Conservation (phyloP, 2,888 invertebrate genomes). For the Limnephilus auricula region DNA sequence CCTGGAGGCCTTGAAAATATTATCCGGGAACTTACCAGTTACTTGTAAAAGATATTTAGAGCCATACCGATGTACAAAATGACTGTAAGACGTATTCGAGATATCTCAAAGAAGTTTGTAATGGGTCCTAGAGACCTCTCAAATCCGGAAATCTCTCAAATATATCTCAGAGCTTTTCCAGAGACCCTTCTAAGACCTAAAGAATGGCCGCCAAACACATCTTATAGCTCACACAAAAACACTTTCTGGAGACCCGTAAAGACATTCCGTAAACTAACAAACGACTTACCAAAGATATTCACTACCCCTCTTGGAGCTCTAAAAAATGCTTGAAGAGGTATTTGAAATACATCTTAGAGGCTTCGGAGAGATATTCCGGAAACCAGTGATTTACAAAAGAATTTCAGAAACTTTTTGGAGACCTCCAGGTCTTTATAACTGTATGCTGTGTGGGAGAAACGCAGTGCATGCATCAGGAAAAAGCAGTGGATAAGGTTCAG, state of each 20-base stretch:
- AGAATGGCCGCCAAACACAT: no score
- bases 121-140: not conserved
- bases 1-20: no score
- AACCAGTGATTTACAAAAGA: not conserved
- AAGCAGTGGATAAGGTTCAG: conserved; percentile 41
- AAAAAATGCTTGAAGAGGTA: not conserved
- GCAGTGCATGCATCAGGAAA: conserved; percentile 12
- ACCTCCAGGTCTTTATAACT: not conserved
- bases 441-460: conserved; percentile 2
- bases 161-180: no score
- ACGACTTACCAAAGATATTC: no score
- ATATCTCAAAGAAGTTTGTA: no score
- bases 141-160: not conserved
- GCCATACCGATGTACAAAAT: not conserved
- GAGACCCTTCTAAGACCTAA: no score
- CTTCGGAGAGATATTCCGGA: not conserved
- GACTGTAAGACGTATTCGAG: not conserved
- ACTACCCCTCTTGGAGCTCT: not conserved
- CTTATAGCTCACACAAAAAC: no score
- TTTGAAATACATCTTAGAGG: not conserved
- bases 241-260: no score
- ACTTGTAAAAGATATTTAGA: not conserved
- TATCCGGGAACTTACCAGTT: not conserved
- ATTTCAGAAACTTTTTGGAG: not conserved
- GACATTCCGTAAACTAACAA: no score